These are phyloP conservation scores for Shargacucullia verbasci DNA, from an alignment of 2,888 invertebrate genomes.

Conservation along the genomic window DNA sequence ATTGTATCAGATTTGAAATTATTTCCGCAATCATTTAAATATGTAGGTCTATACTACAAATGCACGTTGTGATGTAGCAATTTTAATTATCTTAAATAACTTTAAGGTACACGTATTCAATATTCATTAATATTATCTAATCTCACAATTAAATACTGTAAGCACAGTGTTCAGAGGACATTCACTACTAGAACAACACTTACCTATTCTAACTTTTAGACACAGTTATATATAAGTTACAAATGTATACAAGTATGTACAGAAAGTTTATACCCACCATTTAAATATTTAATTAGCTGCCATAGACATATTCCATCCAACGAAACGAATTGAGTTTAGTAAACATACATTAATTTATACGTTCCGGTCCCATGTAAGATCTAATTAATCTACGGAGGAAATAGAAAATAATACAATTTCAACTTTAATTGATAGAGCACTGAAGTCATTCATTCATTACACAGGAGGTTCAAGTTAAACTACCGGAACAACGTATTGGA, in stretches of 20 bases:
- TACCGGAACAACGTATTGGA: slow-evolving; percentile 59
- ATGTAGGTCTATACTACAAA: slow-evolving; percentile 53
- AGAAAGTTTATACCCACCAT: slow-evolving; percentile 78
- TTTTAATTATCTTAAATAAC: slow-evolving; percentile 44
- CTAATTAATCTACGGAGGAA: slow-evolving; percentile 82
- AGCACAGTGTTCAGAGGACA: slow-evolving; percentile 4
- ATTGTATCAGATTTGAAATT: slow-evolving; percentile 51
- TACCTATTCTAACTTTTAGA: slow-evolving; percentile 12
- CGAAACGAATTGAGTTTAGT: slow-evolving; percentile 69
- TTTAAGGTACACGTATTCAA: slow-evolving; percentile 28
- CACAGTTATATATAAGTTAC: slow-evolving; percentile 42
- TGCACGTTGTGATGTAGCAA: slow-evolving; percentile 39
- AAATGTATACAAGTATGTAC: slow-evolving; percentile 42
- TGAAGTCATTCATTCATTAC: slow-evolving; percentile 72
- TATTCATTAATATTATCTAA: slow-evolving; percentile 15
- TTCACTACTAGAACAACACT: slow-evolving; percentile 5
- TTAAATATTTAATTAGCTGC: slow-evolving; percentile 76
- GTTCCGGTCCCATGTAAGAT: slow-evolving; percentile 84
- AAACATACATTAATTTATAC: slow-evolving; percentile 80
- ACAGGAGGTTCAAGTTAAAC: slow-evolving; percentile 61
- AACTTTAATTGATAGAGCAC: slow-evolving; percentile 81
- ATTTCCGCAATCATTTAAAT: slow-evolving; percentile 59
- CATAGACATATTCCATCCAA: slow-evolving; percentile 73
- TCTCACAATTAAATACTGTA: slow-evolving; percentile 11
- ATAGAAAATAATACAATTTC: slow-evolving; percentile 82